A percentile compares a stretch with the other conserved stretches of the same genome.
These are phyloP conservation scores for Ferdinandea cuprea DNA, from an alignment of 2,888 invertebrate genomes.

Conservation along the genomic window DNA sequence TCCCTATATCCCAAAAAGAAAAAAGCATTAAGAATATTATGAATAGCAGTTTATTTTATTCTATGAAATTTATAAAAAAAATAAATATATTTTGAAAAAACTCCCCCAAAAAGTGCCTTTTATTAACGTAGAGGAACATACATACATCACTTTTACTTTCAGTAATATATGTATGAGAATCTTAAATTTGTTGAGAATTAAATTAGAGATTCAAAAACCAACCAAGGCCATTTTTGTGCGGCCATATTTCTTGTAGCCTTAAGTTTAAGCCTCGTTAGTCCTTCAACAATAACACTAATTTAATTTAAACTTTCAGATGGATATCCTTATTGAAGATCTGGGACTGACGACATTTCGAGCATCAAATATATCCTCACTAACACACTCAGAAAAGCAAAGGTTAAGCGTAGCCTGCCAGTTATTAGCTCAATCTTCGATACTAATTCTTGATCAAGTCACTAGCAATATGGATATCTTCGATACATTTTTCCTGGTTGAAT, in stretches of 20 bases:
- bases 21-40: no score
- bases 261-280: conserved; percentile 4
- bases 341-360: conserved; percentile 95
- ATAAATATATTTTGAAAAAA: no score
- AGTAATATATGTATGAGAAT: no score
- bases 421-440: conserved; percentile 92
- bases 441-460: conserved; percentile 93
- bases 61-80: no score
- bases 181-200: no score
- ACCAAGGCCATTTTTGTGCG: no score
- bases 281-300: not conserved
- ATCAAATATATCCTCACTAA: conserved; percentile 92
- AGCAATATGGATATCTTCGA: conserved; percentile 92
- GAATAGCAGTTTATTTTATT: no score
- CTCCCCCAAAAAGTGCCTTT: no score
- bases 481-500: conserved; percentile 97
- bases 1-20: no score
- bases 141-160: no score
- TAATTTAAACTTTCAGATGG: conserved; percentile 86
- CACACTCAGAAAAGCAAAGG: conserved; percentile 93
- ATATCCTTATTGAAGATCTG: conserved; percentile 94
- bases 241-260: not conserved
- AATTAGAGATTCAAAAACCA: no score
- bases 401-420: conserved; percentile 95
- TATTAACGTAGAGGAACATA: no score